Base-by-base conservation (phyloP, 2,797 vertebrate genomes). In the Gephyroberyx darwinii region DNA sequence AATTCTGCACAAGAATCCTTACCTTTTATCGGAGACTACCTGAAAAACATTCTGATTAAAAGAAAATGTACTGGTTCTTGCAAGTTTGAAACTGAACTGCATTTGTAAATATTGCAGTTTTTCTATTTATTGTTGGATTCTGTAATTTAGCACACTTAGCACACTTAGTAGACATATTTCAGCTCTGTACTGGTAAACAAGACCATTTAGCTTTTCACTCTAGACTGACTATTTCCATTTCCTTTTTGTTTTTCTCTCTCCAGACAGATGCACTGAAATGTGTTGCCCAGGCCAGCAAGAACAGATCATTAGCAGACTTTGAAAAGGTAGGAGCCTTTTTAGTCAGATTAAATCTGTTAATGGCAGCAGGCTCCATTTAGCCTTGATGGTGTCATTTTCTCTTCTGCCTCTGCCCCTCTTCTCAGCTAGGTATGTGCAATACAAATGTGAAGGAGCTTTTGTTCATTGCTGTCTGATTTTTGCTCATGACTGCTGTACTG, bases 221-320 rank as follows among this genome's bases (percentile, higher is more conserved):
- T 4, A 17, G 2, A 67, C 17, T 57, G 16, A 47, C 17, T n/a
- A 16, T 51, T 69, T 6, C 35, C 4, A 19, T 54, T 37, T 45
- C 19, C 30, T 37, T 54, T 69, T 33, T 52, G 7, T 72, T 8
- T 78, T 88, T 57, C 26, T 81, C 80, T 71, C 0, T 86, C 45
- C 84, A 99, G 98, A 99, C 98, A 77, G 98, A 99, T 90, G 96
- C 98, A 47, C 87, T 99, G 90, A 99, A 96, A 88, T 95, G 97
- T 75, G 95, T 99, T 88, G 98, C 98, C 74, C 97, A 96, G 86
- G 98, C 98, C 87, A 96, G 98, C 89, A 99, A 99, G 95, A 99
- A 99, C 94, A 93, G 98, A 85, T 99, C 98, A 1, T 94, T 99
- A 95, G 97, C 97, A 83, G 98, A 99, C 85, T 99, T 99, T 92